A percentile compares a stretch with the other conserved stretches of the same genome.
Conservation (phyloP, 2,113 vertebrate genomes). For the Gracilinanus agilis region DNA sequence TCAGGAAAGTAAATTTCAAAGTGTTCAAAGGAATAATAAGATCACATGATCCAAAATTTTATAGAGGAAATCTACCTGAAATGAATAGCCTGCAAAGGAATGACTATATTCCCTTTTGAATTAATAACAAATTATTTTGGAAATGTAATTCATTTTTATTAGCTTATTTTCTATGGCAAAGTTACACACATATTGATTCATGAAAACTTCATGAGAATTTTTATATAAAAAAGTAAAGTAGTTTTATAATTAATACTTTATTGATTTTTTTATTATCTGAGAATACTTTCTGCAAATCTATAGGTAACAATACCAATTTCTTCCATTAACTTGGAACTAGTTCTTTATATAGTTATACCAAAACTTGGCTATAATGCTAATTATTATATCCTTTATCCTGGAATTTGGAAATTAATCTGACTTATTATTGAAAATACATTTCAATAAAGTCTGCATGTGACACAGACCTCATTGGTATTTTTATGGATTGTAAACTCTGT, state of each 20-base stretch:
- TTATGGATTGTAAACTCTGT: neutral
- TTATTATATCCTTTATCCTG: neutral
- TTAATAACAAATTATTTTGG: neutral
- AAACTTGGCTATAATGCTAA: neutral
- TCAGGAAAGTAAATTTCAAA: neutral
- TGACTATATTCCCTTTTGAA: neutral
- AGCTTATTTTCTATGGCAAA: neutral
- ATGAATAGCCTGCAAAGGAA: neutral
- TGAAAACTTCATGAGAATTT: neutral
- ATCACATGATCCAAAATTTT: neutral
- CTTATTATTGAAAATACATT: neutral
- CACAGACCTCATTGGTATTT: neutral
- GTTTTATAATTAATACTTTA: neutral
- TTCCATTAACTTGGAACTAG: neutral
- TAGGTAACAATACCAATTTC: neutral
- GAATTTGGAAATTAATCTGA: neutral
- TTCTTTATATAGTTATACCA: neutral
- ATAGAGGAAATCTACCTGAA: neutral
- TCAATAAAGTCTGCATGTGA: neutral
- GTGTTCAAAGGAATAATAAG: neutral
- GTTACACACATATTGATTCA: neutral
- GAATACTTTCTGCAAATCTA: neutral
- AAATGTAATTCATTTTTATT: neutral
- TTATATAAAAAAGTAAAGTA: neutral
- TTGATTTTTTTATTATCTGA: conserved; percentile 10